Conservation (phyloP, 2,888 invertebrate species). For the Smittia sp. region DNA sequence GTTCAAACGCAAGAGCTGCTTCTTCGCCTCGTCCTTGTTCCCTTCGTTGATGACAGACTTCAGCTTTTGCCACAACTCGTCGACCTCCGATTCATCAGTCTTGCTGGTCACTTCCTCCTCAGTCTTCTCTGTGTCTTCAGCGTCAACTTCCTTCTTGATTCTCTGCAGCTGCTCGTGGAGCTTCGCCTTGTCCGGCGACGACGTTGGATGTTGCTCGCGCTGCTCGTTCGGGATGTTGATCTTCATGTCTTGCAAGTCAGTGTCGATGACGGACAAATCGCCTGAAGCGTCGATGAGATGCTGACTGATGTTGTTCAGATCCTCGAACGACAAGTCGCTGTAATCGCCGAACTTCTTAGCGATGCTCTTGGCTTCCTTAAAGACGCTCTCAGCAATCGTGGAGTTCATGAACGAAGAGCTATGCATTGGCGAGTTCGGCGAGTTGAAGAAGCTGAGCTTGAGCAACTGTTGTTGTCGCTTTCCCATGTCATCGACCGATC, state of each 20-base stretch:
- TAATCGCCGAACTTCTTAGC: not conserved
- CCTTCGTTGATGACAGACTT: not conserved
- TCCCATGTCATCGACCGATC: not conserved
- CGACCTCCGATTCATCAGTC: not conserved
- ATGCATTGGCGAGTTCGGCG: conserved; percentile 27
- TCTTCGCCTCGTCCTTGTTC: conserved; percentile 26
- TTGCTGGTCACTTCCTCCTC: not conserved
- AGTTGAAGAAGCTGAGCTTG: conserved; percentile 24
- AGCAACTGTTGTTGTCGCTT: conserved; percentile 4
- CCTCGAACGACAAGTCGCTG: conserved; percentile 21
- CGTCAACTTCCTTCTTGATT: not conserved
- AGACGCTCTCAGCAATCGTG: not conserved
- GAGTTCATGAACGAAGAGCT: not conserved
- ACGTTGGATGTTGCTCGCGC: not conserved
- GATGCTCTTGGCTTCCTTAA: conserved; percentile 7
- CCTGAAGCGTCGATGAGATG: conserved; percentile 11
- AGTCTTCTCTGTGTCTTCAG: not conserved
- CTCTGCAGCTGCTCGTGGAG: not conserved
- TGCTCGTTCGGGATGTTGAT: conserved; percentile 5
- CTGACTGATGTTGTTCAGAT: conserved; percentile 5
- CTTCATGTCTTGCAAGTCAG: conserved; percentile 15
- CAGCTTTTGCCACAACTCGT: not conserved
- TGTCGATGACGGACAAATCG: not conserved
- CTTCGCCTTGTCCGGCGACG: not conserved
- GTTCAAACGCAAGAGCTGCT: not conserved